These are phyloP conservation scores for Urocolius indicus DNA, from an alignment of 2,113 vertebrate species.

Conservation along the genomic window DNA sequence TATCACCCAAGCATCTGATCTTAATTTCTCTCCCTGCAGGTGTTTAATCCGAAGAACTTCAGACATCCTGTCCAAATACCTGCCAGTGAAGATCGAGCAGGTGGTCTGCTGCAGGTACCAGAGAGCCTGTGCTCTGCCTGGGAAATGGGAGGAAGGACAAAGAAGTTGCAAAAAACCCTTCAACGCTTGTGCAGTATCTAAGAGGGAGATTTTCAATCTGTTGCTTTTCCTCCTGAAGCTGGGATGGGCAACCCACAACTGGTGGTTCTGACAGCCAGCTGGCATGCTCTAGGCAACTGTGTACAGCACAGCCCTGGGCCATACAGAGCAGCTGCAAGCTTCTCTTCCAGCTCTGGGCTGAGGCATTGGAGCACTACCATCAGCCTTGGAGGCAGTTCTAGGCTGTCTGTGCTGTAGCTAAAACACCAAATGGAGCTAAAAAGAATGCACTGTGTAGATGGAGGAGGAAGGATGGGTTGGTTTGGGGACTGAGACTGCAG, in stretches of 20 bases:
- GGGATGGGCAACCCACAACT: background rate
- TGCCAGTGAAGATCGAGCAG: constrained; percentile 98
- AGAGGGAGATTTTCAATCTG: background rate
- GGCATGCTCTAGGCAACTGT: background rate
- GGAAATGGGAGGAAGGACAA: background rate
- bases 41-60: constrained; percentile 97
- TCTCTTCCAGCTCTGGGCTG: background rate
- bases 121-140: background rate
- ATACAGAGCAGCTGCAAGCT: background rate
- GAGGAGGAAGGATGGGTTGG: background rate
- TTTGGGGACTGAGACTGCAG: background rate
- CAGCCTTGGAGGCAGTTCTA: background rate
- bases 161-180: background rate
- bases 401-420: background rate
- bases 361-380: background rate
- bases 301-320: background rate
- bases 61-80: constrained; percentile 96
- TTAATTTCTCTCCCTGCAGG: constrained; percentile 70
- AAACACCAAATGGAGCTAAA: background rate
- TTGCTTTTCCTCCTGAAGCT: background rate
- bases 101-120: constrained; percentile 95
- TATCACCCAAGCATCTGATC: background rate
- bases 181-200: background rate
- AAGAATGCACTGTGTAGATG: background rate
- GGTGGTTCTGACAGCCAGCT: background rate